Base-by-base conservation (phyloP, 2,113 vertebrate species). In the Chaetorhynchus papuensis region DNA sequence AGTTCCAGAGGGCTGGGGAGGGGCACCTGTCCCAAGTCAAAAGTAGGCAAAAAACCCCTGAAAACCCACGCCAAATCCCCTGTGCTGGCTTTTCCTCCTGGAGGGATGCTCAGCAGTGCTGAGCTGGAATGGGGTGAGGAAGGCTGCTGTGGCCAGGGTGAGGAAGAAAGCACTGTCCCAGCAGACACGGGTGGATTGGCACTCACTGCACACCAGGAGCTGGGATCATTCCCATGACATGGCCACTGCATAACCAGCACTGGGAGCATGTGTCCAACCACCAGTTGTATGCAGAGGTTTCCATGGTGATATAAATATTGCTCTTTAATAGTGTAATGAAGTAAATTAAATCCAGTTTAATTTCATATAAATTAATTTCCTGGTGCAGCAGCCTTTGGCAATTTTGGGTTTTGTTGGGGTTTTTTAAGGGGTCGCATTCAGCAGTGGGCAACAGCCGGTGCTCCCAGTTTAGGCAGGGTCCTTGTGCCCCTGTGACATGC, bases 241-340 rank as follows among this genome's bases (percentile, higher is more conserved):
- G 8, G 77, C 78, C 72, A 0, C 96, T 97, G 94, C 70, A 47
- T 87, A 96, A 97, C 89, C 82, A 11, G 69, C 64, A 2, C 60
- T 76, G 77, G 59, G 15, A 65, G 69, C 78, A 0, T 56, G 61
- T 79, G 72, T 50, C 45, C 8, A 54, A 69, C 63, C 68, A 74
- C 76, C 72, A 49, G 64, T 42, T 95, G 27, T 50, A 24, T 92
- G 94, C 80, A 47, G 79, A 15, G 61, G 87, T 96, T 96, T 93
- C 96, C 93, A 94, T 94, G 94, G 93, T 30, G 54, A 84, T 95
- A 66, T 30, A 96, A 97, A 95, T 95, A 96, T 86, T 94, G 45
- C 93, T 77, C 75, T 71, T 69, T 68, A 83, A 59, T 82, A 93
- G 57, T 54, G 44, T 49, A 87, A 83, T 13, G 39, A 86, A 79